These are phyloP conservation scores for Dasyornis broadbenti DNA, from an alignment of 2,113 vertebrate species.

Conservation along the genomic window DNA sequence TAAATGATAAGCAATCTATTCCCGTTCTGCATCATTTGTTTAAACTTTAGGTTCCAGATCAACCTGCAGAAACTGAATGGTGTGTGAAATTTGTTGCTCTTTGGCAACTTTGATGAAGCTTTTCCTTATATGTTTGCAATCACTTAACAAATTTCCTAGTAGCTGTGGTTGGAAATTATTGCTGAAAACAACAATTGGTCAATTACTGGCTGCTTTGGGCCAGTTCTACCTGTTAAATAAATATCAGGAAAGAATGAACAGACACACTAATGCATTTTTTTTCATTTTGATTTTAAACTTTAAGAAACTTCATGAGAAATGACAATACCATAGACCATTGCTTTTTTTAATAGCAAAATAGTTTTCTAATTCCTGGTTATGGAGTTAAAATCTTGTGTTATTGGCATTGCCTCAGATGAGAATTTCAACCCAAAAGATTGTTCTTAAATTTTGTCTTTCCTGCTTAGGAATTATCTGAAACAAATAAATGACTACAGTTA, in stretches of 20 bases:
- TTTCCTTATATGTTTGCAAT: neutral
- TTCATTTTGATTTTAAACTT: neutral
- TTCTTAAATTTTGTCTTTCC: neutral
- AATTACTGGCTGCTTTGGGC: neutral
- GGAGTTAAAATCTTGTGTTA: neutral
- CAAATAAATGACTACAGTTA: neutral
- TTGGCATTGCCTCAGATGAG: neutral
- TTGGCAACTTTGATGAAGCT: neutral
- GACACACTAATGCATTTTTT: neutral
- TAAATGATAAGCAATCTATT: constrained; percentile 29
- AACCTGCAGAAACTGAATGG: constrained; percentile 43
- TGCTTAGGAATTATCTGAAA: neutral
- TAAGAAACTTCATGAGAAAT: neutral
- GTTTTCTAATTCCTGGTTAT: neutral
- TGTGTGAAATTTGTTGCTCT: neutral
- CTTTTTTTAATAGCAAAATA: neutral
- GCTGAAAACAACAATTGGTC: neutral
- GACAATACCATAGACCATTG: accelerated
- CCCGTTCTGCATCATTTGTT: constrained; percentile 6
- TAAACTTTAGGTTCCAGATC: constrained; percentile 37
- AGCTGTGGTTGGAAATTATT: neutral
- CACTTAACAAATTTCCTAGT: neutral
- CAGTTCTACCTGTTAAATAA: neutral
- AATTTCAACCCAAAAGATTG: neutral
- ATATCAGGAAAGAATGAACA: neutral